Base-by-base conservation (phyloP, 1,140 invertebrate species). In the Drosophila cardini region DNA sequence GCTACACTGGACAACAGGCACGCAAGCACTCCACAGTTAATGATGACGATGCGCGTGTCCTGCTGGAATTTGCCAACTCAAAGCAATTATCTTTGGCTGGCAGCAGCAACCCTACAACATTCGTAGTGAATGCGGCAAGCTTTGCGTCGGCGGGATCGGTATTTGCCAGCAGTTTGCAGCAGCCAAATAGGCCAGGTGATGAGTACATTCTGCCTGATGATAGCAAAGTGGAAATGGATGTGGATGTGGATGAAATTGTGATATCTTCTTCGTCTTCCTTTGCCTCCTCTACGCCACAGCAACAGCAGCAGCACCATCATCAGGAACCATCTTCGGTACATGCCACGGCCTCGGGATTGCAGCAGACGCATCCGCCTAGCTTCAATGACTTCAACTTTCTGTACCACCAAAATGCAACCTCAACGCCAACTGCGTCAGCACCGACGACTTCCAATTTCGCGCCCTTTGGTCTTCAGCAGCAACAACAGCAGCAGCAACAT, bases 241-340 rank as follows among this genome's bases (percentile, higher is more conserved):
- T 91, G 63, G 80, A 90, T 26, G 80, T 86, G 71, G 78, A 90
- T 60, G 90, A 91, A 76, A 83, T 89, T 79, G 90, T 90, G 64
- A 86, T 90, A 83, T 89, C 86, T 71, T 91, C 84, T 26, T 90
- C 90, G 61, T 90, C 90, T 63, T 90, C 90, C 71, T 91, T 64
- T 62, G 72, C 79, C 43, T 86, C 83, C 53, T 40, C 72, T 8
- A 62, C 60, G 18, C 68, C 32, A 15, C 64, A 63, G 13, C 80
- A 69, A 6, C 55, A 48, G 11, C 67, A 67, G 8, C 45, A 38
- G 11, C 74, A 73, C 16, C 76, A 79, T 15, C 57, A 34, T 9
- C 30, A 42, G 9, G n/a, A 45, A 21, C 18, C 53, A 15, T 8
- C 48, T 18, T 9, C 30, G 26, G 13, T 40, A 9, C 42, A 38